Percentiles rank a stretch among this genome's conserved stretches.
These are phyloP conservation scores for Saguinus midas DNA, from an alignment of 2,113 vertebrate species.

Conservation along the genomic window DNA sequence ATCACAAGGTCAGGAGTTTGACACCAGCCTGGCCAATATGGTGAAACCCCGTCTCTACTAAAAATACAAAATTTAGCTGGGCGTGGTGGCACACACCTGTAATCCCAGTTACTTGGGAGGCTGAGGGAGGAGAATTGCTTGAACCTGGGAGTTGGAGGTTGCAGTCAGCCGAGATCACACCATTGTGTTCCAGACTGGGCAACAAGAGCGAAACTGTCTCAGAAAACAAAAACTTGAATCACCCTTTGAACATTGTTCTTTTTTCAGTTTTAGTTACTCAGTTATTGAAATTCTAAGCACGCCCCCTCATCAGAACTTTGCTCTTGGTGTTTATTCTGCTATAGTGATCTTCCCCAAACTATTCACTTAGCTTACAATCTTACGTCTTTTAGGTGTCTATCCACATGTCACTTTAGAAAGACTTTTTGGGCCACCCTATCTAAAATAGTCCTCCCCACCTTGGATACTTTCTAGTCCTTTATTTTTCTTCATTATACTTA, in stretches of 20 bases:
- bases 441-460: neutral
- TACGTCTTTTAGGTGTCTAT: neutral
- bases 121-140: too few relatives aligned
- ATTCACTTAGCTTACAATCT: neutral
- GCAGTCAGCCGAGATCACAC: too few relatives aligned
- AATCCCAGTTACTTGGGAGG: too few relatives aligned
- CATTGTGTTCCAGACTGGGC: too few relatives aligned
- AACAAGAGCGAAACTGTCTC: too few relatives aligned
- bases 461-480: neutral
- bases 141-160: too few relatives aligned
- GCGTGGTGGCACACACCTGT: too few relatives aligned
- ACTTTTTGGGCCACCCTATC: neutral
- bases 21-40: too few relatives aligned
- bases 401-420: neutral
- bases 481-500: slow-evolving; percentile 2
- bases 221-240: neutral
- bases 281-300: neutral
- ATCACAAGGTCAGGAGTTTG: too few relatives aligned
- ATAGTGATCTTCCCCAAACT: neutral
- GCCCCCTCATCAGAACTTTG: neutral
- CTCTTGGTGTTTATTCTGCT: neutral
- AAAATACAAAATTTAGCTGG: too few relatives aligned
- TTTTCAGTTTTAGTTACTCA: neutral
- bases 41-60: too few relatives aligned
- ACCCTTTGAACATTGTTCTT: neutral